These are phyloP conservation scores for Tribolium freemani DNA, from an alignment of 2,888 invertebrate genomes.

Conservation along the genomic window DNA sequence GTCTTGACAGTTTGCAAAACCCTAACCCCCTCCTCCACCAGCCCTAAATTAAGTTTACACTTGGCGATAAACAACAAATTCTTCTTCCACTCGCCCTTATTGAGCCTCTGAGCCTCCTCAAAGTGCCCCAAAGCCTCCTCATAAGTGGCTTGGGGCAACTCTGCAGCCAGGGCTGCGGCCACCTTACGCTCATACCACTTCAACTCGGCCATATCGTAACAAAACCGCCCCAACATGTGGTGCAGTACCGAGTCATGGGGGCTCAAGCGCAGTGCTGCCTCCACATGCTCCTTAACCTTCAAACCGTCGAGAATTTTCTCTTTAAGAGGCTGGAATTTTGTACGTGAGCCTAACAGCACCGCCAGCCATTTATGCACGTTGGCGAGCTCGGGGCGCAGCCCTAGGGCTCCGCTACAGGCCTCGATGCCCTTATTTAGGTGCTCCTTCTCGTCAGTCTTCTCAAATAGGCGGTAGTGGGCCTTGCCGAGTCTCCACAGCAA, in stretches of 20 bases:
- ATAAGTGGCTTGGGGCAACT: slow-evolving; percentile 74
- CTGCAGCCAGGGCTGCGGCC: slow-evolving; percentile 75
- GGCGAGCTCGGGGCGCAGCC: slow-evolving; percentile 68
- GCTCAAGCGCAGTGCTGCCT: slow-evolving; percentile 73
- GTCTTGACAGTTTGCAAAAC: slow-evolving; percentile 66
- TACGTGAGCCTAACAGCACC: slow-evolving; percentile 75
- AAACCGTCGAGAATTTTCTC: slow-evolving; percentile 78
- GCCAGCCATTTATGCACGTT: slow-evolving; percentile 83
- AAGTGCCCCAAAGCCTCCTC: slow-evolving; percentile 75
- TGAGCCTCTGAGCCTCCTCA: slow-evolving; percentile 70
- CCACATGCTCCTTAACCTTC: slow-evolving; percentile 78
- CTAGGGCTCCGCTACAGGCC: slow-evolving; percentile 71
- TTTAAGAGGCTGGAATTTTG: slow-evolving; percentile 73
- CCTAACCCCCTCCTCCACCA: slow-evolving; percentile 69
- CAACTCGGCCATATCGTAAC: slow-evolving; percentile 72
- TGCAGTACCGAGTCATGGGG: slow-evolving; percentile 75
- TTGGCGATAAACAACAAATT: slow-evolving; percentile 73
- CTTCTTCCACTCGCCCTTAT: slow-evolving; percentile 71
- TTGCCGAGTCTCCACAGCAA: slow-evolving; percentile 64
- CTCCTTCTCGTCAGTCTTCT: slow-evolving; percentile 50
- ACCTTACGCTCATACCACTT: slow-evolving; percentile 74
- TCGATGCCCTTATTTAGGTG: slow-evolving; percentile 69
- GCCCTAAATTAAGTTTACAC: slow-evolving; percentile 69
- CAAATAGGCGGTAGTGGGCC: slow-evolving; percentile 60
- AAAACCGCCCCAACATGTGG: slow-evolving; percentile 80